A percentile compares a stretch with the other conserved stretches of the same genome.
phyloP scores from a whole-genome alignment of 2,797 vertebrate genomes.

The Lepus townsendii region DNA sequence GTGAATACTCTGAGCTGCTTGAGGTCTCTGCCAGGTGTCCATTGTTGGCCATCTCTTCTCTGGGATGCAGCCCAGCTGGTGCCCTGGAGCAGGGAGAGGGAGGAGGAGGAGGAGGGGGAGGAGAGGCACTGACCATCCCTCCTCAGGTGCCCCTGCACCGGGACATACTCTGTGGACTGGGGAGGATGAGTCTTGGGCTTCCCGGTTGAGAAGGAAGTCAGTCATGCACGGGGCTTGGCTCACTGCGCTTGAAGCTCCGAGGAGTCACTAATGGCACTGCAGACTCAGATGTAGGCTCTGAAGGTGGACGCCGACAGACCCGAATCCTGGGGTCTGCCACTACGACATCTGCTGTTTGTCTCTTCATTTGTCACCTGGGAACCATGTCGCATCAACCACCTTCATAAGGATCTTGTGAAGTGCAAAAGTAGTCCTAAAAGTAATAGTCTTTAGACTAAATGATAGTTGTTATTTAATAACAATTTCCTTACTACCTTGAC shows the following conservation, averaged over 20 bases:
- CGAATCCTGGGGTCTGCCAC: neutral
- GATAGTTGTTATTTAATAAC: constrained; percentile 15
- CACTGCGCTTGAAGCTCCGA: neutral
- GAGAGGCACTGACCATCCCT: neutral
- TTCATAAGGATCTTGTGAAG: constrained; percentile 43
- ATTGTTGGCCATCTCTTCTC: neutral
- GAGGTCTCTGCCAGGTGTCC: neutral
- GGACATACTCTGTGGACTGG: neutral
- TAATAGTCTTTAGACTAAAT: constrained; percentile 23
- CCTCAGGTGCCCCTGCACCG: neutral
- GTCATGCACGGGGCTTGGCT: neutral
- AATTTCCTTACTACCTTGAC: neutral
- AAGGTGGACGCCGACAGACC: neutral
- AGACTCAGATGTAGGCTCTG: neutral
- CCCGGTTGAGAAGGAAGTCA: constrained; percentile 12
- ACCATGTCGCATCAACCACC: neutral
- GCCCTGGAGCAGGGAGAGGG: neutral
- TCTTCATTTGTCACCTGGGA: constrained; percentile 42
- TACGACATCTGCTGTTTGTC: neutral
- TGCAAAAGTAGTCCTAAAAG: constrained; percentile 48
- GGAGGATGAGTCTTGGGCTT: neutral
- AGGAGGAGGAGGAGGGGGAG: neutral
- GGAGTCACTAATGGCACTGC: neutral
- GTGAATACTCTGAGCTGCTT: neutral
- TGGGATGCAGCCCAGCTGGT: neutral